Percentiles rank a stretch among this genome's conserved stretches.
Conservation (phyloP, 2,888 invertebrate species). For the Allacma fusca region DNA sequence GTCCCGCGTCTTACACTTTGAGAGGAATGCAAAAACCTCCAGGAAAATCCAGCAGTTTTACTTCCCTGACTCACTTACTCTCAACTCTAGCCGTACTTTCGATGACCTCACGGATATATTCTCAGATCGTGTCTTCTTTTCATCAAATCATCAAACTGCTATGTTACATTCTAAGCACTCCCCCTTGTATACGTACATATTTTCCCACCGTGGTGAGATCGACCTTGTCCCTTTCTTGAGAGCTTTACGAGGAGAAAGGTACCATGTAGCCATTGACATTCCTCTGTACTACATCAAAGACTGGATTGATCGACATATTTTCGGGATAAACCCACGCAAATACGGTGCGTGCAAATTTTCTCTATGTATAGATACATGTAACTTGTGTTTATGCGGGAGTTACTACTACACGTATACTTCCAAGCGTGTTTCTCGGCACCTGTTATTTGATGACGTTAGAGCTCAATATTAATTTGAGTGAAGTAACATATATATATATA, state of each 20-base stretch:
- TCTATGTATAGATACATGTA: too few relatives aligned
- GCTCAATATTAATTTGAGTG: too few relatives aligned
- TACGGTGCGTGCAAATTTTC: constrained; percentile 13
- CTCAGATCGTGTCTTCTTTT: constrained; percentile 54
- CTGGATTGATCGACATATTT: constrained; percentile 33
- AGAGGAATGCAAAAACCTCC: constrained; percentile 28
- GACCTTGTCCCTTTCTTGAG: constrained; percentile 34
- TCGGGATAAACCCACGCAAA: constrained; percentile 34
- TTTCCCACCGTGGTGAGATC: constrained; percentile 27
- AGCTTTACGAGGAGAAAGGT: constrained; percentile 29
- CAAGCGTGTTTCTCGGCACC: too few relatives aligned
- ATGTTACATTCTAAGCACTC: constrained; percentile 50
- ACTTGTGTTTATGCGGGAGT: too few relatives aligned
- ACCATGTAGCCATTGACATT: constrained; percentile 32
- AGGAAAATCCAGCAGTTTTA: constrained; percentile 32
- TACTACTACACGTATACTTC: too few relatives aligned
- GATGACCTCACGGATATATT: constrained; percentile 51
- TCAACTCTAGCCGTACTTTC: constrained; percentile 46
- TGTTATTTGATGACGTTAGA: too few relatives aligned
- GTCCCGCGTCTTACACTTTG: constrained; percentile 45
- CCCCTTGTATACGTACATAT: constrained; percentile 49
- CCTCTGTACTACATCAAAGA: constrained; percentile 34
- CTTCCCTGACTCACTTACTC: constrained; percentile 35
- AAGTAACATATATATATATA: too few relatives aligned
- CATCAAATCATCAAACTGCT: constrained; percentile 50